Base-by-base conservation (phyloP, 2,797 vertebrate species). In the Peromyscus attwateri region DNA sequence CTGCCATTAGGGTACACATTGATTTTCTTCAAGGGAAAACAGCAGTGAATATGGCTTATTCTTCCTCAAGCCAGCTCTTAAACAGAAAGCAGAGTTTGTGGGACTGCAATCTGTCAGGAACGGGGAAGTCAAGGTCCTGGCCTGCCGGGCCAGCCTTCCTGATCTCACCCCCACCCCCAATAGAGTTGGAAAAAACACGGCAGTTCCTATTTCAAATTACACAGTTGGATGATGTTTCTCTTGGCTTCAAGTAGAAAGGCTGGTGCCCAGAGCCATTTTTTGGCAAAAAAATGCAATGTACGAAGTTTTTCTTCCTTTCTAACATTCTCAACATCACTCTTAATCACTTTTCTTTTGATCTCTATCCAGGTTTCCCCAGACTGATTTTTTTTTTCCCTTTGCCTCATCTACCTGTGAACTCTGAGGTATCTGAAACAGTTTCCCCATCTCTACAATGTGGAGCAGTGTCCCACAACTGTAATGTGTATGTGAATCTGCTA, bases 221-320 rank as follows among this genome's bases (percentile, higher is more conserved):
- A 89, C 75, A 92, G 94, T 95, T 91, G 89, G 97, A 96, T 81
- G 91, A 37, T 77, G 87, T 95, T 97, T 96, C 91, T 95, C 79
- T 97, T 98, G 97, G 97, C 97, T 96, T 88, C 73, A 7, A 82
- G 82, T 89, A 55, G 89, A 91, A 97, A 96, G 73, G 34, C 94
- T 97, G 92, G 70, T 96, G 91, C 96, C 95, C 92, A 94, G 95
- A 97, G 95, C 17, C 57, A 87, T 52, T 95, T 85, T 97, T 93
- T 95, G 95, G 96, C 91, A n/a, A 94, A 94, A 75, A 75, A 92
- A 55, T 57, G 62, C 93, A 52, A 96, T 89, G 52, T 66, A 83
- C 66, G 57, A 92, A 96, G 57, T 64, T 89, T 87, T 91, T 64
- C 29, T 71, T 79, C 10, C 16, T n/a, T 76, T 64, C 70, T 55